Conservation (phyloP, 2,888 invertebrate genomes). For the Apodemia zela region DNA sequence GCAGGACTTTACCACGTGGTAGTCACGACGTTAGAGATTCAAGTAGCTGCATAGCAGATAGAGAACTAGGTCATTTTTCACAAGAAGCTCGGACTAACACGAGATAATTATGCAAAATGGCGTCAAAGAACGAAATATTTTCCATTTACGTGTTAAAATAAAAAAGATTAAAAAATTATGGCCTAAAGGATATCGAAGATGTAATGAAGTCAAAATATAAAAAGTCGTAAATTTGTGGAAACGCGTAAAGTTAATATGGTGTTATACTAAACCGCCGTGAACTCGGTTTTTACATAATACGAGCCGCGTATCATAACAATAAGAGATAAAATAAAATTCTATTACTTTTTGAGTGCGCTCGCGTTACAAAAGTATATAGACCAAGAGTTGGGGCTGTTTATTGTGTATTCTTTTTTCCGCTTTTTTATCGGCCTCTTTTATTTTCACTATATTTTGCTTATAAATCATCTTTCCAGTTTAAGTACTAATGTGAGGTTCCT, state of each 20-base stretch:
- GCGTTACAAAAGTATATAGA: background rate
- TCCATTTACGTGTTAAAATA: too few species aligned
- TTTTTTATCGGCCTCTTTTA: background rate
- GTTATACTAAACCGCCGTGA: conserved; percentile 2
- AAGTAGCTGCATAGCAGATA: too few species aligned
- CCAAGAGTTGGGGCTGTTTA: background rate
- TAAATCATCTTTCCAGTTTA: too few species aligned
- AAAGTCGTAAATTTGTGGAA: conserved; percentile 9
- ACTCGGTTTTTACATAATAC: conserved; percentile 16
- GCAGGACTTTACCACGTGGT: too few species aligned
- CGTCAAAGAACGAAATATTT: too few species aligned
- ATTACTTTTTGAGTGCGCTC: conserved; percentile 19
- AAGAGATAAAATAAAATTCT: conserved; percentile 19
- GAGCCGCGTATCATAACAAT: conserved; percentile 17
- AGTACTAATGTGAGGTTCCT: too few species aligned
- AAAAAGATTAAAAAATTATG: background rate
- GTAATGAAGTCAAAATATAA: background rate
- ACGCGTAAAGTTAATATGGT: conserved; percentile 13
- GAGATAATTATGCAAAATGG: too few species aligned
- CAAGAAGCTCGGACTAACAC: too few species aligned
- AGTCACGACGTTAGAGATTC: too few species aligned
- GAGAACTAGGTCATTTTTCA: too few species aligned
- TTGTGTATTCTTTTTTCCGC: background rate
- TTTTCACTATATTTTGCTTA: background rate
- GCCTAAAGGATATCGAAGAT: background rate